Evolutionary conservation across 2,113 vertebrate genomes (phyloP).

Genomic region (Bufo gargarizans): DNA sequence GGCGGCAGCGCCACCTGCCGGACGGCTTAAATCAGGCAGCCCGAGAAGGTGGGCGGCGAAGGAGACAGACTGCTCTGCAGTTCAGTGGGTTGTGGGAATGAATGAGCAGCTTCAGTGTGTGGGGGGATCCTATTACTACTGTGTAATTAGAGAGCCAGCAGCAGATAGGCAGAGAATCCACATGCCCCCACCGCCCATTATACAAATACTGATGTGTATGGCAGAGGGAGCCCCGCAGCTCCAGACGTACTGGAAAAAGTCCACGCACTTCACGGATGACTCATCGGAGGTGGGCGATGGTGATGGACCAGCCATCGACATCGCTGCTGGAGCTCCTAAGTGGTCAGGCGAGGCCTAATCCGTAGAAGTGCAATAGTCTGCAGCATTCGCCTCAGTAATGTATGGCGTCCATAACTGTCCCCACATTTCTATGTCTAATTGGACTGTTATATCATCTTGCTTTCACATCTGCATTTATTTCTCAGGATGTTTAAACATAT

Average conservation of each 20-base stretch:
- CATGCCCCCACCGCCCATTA: not conserved
- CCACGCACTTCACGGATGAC: not conserved
- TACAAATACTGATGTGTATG: slow-evolving; percentile 7
- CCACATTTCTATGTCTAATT: no score
- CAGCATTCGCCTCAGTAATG: no score
- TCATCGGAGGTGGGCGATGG: slow-evolving; percentile 8
- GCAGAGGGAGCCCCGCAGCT: not conserved
- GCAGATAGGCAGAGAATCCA: not conserved
- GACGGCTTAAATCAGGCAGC: not conserved
- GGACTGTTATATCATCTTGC: no score
- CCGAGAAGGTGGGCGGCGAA: no score
- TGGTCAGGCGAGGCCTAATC: no score
- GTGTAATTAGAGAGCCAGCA: not conserved
- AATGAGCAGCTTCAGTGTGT: not conserved
- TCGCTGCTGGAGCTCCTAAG: not conserved
- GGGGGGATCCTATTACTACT: no score
- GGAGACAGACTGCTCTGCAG: no score
- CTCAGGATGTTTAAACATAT: no score
- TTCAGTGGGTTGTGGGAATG: not conserved
- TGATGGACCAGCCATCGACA: not conserved
- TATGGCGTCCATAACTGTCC: no score
- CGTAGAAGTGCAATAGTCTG: no score
- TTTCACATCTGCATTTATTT: no score
- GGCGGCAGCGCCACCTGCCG: slow-evolving; percentile 67
- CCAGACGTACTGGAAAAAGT: not conserved